A percentile compares a stretch with the other conserved stretches of the same genome.
These are phyloP conservation scores for Ranitomeya imitator DNA, from an alignment of 2,113 vertebrate species.

Conservation along the genomic window DNA sequence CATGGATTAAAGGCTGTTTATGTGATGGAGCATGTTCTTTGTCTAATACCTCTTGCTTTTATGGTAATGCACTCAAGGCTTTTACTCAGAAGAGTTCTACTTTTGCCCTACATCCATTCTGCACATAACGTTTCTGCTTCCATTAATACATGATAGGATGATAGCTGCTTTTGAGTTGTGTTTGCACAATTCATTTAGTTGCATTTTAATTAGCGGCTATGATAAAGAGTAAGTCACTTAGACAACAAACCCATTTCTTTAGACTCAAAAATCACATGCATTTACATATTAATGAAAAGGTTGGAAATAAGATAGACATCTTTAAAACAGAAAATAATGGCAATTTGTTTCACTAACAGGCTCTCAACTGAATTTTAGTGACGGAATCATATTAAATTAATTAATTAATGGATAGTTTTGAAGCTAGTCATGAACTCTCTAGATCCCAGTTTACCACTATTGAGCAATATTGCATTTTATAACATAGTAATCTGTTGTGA, in stretches of 20 bases:
- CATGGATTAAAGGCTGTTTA: background rate
- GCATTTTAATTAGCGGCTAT: slow-evolving; percentile 29
- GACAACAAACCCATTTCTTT: background rate
- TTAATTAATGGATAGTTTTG: too few species aligned
- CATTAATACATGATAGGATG: slow-evolving; percentile 12
- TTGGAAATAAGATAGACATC: background rate
- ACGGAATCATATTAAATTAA: too few species aligned
- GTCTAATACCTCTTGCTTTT: slow-evolving; percentile 23
- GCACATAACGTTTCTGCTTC: slow-evolving; percentile 29
- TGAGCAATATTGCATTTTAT: too few species aligned
- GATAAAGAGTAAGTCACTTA: slow-evolving; percentile 6
- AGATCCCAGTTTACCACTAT: too few species aligned
- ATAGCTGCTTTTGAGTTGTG: slow-evolving; percentile 15
- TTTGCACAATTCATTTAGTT: slow-evolving; percentile 27
- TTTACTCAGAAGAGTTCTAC: slow-evolving; percentile 6
- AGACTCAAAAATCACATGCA: background rate
- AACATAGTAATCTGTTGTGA: too few species aligned
- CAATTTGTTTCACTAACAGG: too few species aligned
- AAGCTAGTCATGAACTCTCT: too few species aligned
- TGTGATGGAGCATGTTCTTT: slow-evolving; percentile 9
- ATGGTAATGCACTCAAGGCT: slow-evolving; percentile 40
- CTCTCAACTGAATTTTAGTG: too few species aligned
- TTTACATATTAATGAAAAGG: background rate
- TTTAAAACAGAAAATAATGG: background rate
- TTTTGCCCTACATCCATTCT: slow-evolving; percentile 3